Conservation (phyloP, 2,888 invertebrate species). For the Balanococcus diminutus region DNA sequence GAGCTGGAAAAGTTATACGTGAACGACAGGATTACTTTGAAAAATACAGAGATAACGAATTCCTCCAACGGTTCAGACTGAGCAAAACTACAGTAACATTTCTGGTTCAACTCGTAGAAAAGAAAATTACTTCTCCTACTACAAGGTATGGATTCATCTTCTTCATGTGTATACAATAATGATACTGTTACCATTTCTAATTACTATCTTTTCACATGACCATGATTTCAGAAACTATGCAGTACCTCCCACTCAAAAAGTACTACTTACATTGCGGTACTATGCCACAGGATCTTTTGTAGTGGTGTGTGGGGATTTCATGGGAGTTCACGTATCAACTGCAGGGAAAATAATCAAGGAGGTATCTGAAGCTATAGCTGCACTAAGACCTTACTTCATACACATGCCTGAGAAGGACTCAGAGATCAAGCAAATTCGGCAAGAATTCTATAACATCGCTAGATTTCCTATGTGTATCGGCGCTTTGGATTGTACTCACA, state of each 20-base stretch:
- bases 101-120: neutral
- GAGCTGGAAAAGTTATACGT: neutral
- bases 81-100: neutral
- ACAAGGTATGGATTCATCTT: neutral
- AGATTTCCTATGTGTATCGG: constrained; percentile 59
- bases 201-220: too few relatives aligned
- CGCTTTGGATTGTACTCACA: constrained; percentile 59
- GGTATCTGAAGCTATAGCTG: constrained; percentile 25
- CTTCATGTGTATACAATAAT: neutral
- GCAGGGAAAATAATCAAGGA: neutral
- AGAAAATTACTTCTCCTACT: neutral
- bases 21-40: neutral
- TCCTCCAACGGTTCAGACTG: neutral
- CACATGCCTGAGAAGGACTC: neutral
- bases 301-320: neutral
- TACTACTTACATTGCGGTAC: constrained; percentile 17
- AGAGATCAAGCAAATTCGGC: constrained; percentile 13
- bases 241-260: neutral
- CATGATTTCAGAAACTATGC: constrained; percentile 37
- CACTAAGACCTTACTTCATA: neutral
- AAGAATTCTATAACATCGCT: constrained; percentile 58
- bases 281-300: constrained; percentile 35
- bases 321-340: constrained; percentile 30
- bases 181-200: too few relatives aligned
- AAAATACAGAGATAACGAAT: neutral